Evolutionary conservation across 2,888 invertebrate species (phyloP), one percentile per base, ranked within the genome.

Genomic region (Dolichopus griseipennis): DNA sequence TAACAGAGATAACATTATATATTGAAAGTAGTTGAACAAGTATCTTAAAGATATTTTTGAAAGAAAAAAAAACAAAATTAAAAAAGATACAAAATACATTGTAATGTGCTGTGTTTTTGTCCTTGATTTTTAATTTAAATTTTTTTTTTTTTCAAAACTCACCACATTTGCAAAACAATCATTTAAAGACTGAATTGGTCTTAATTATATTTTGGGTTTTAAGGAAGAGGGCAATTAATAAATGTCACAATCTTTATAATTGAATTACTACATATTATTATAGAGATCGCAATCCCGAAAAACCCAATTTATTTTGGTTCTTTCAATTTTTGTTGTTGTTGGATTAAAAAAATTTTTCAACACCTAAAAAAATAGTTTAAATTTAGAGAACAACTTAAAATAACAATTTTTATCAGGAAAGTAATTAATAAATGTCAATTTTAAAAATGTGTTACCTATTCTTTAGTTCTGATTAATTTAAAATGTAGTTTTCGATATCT

Each of bases 351-450:
- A 37, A 37, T 52, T 9, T 43, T 52, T 52, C 15, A 52, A n/a
- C 9, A 41, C 41, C 41, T 41, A 52, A 52, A 52, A 18, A 7
- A 52, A 52, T 7, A 52, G 52, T 18, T n/a, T 27, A 18, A 18
- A 37, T 37, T 37, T 10, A 37, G 8, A 37, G 8, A 37, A 37
- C 6, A 37, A 27, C 27, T 5, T 4, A 27, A 27, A 27, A 37
- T 52, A 52, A 52, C 52, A 52, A 52, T 52, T 52, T 41, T 52
- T 52, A 52, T 52, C 52, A 52, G 52, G 52, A 52, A 52, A 52
- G 12, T 52, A 52, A 52, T 52, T 52, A 52, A 52, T 52, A 52
- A 18, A 18, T 18, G 52, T 52, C 52, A 52, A 52, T 52, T 52
- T 18, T 18, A 18, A 18, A 52, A 18, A 52, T 52, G n/a, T 52